Percentiles rank a stretch among this genome's conserved stretches.
Evolutionary conservation across 2,888 invertebrate species (phyloP).

Genomic region (Scelioninae gen. 1): DNA sequence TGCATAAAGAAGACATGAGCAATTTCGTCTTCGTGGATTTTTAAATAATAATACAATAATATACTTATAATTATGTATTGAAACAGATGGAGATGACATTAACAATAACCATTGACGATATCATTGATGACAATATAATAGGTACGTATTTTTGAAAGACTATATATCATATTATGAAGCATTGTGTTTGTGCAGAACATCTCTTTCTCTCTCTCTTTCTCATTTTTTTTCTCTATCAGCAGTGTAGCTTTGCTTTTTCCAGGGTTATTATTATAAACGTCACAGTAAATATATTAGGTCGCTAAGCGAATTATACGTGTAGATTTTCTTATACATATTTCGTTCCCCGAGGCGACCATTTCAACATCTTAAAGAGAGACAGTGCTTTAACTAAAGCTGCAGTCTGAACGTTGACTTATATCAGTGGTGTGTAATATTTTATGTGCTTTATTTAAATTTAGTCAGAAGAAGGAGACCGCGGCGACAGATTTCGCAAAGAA

Average conservation of each 20-base stretch:
- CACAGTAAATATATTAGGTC: slow-evolving; percentile 72
- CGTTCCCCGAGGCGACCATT: slow-evolving; percentile 64
- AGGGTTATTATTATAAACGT: slow-evolving; percentile 71
- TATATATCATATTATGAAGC: slow-evolving; percentile 70
- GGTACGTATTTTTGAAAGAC: slow-evolving; percentile 70
- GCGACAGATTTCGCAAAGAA: slow-evolving; percentile 28
- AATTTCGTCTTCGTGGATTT: slow-evolving; percentile 46
- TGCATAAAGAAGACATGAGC: slow-evolving; percentile 31
- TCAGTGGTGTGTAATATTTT: slow-evolving; percentile 42
- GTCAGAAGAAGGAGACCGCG: slow-evolving; percentile 26
- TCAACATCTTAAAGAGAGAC: slow-evolving; percentile 68
- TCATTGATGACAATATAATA: slow-evolving; percentile 70
- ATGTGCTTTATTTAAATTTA: slow-evolving; percentile 57
- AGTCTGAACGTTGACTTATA: slow-evolving; percentile 58
- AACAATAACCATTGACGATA: slow-evolving; percentile 71
- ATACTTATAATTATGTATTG: slow-evolving; percentile 68
- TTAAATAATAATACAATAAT: slow-evolving; percentile 65
- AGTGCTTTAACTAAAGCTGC: slow-evolving; percentile 67
- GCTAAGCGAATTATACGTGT: slow-evolving; percentile 68
- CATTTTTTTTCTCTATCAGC: slow-evolving; percentile 62
- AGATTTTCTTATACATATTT: slow-evolving; percentile 67
- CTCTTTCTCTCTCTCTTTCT: slow-evolving; percentile 55
- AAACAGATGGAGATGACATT: slow-evolving; percentile 70
- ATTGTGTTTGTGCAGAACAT: slow-evolving; percentile 71
- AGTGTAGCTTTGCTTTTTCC: slow-evolving; percentile 66